Evolutionary conservation across 1,140 invertebrate genomes (phyloP).

Genomic region (Ylistrum balloti): DNA sequence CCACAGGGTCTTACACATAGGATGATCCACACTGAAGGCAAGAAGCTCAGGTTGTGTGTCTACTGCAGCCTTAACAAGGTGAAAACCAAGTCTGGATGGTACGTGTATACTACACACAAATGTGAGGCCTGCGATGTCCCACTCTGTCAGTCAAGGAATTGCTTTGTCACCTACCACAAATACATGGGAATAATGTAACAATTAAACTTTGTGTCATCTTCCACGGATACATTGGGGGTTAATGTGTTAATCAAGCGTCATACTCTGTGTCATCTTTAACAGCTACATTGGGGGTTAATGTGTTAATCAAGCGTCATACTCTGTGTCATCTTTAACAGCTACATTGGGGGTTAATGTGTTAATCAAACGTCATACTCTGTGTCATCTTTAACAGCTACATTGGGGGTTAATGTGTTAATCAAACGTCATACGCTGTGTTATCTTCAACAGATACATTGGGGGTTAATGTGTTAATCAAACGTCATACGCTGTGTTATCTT

Average conservation of each 20-base stretch:
- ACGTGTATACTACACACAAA: slow-evolving; percentile 58
- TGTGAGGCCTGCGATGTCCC: slow-evolving; percentile 61
- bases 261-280: not conserved
- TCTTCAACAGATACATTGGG: too few relatives aligned
- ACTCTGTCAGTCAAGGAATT: slow-evolving; percentile 57
- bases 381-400: too few relatives aligned
- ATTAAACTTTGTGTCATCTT: not conserved
- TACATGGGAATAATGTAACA: not conserved
- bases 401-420: too few relatives aligned
- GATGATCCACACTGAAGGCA: slow-evolving; percentile 51
- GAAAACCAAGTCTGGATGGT: slow-evolving; percentile 61
- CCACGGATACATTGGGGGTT: not conserved
- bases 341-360: too few relatives aligned
- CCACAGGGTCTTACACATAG: slow-evolving; percentile 44
- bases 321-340: too few relatives aligned
- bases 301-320: too few relatives aligned
- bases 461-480: too few relatives aligned
- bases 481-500: too few relatives aligned
- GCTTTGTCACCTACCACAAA: slow-evolving; percentile 56
- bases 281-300: not conserved
- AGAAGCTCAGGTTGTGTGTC: slow-evolving; percentile 58
- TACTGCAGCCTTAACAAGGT: slow-evolving; percentile 59
- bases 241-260: too few relatives aligned
- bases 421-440: too few relatives aligned
- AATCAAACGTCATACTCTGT: too few relatives aligned